Base-by-base conservation (phyloP, 2,113 vertebrate species). In the Irena cyanogastra region DNA sequence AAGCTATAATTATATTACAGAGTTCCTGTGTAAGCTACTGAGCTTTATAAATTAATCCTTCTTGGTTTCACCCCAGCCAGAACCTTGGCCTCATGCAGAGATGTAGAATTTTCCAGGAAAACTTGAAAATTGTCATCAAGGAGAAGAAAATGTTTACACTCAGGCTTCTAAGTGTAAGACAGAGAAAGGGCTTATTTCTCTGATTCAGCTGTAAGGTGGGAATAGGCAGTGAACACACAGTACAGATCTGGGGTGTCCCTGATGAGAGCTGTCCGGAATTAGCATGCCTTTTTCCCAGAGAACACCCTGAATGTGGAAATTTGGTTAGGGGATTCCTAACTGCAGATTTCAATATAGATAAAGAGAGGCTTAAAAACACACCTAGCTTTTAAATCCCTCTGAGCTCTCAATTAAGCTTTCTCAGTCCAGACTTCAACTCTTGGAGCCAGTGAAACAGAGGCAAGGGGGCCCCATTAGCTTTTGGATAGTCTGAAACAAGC, bases 31-130 rank as follows among this genome's bases (percentile, higher is more conserved):
- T 93, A 97, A 97, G 94, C 97, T 91, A 97, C 97, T 95, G 95
- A 97, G 97, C 94, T 96, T 97, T 95, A 97, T 97, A 98, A 97
- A 98, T 98, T 98, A 98, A 98, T 97, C 97, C 97, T 98, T 91
- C 95, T 94, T 57, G 49, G 63, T 89, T 49, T 94, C 86, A 83
- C 76, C 92, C 78, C 24, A 37, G 89, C 61, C 93, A 82, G 64
- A 37, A 50, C 53, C 54, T 42, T 47, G 88, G 89, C 79, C 97
- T 99, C 69, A 31, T 97, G 96, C 90, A 93, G 97, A 97, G 98
- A 98, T 98, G 98, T 98, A 98, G 98, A 99, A 99, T 99, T 99
- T 99, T 98, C 98, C 98, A 98, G 95, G 98, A 98, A 99, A 98
- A 98, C 98, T 98, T 94, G 95, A 98, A 98, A 98, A 98, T 95